A percentile compares a stretch with the other conserved stretches of the same genome.
Evolutionary conservation across 2,888 invertebrate genomes (phyloP).

Genomic region (Abrostola triplasia): DNA sequence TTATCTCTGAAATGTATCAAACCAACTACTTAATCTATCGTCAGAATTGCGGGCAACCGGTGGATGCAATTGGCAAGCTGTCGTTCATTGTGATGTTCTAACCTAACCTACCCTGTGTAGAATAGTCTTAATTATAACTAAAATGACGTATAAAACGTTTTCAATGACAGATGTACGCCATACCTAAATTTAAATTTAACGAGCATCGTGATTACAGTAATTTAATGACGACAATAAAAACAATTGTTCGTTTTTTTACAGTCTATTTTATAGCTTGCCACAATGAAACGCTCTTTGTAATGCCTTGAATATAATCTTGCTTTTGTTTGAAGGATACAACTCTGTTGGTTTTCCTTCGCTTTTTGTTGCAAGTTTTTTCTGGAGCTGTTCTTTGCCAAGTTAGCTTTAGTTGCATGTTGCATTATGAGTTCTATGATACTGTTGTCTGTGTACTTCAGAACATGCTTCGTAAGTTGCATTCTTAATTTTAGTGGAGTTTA

Average conservation of each 20-base stretch:
- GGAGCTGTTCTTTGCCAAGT: constrained; percentile 21
- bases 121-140: too few relatives aligned
- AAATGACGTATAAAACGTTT: too few relatives aligned
- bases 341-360: constrained; percentile 25
- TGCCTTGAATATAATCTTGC: constrained; percentile 27
- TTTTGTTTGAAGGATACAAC: constrained; percentile 34
- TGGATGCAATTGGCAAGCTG: too few relatives aligned
- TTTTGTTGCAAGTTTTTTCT: constrained; percentile 16
- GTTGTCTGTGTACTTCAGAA: not conserved
- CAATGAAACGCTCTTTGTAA: constrained; percentile 35
- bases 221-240: constrained; percentile 34
- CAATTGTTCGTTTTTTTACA: constrained; percentile 35
- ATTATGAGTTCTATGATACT: constrained; percentile 9
- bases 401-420: constrained; percentile 7
- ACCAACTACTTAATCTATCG: too few relatives aligned
- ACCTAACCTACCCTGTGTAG: too few relatives aligned
- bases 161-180: not conserved
- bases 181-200: constrained; percentile 4
- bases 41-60: too few relatives aligned
- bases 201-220: constrained; percentile 8
- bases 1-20: too few relatives aligned
- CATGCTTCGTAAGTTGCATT: not conserved
- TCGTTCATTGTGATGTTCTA: too few relatives aligned
- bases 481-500: too few relatives aligned
- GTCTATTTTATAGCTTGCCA: constrained; percentile 29